Evolutionary conservation across 1,140 invertebrate species (phyloP), one percentile per base, ranked within the genome.

Genomic region (Phenacoccus solenopsis): DNA sequence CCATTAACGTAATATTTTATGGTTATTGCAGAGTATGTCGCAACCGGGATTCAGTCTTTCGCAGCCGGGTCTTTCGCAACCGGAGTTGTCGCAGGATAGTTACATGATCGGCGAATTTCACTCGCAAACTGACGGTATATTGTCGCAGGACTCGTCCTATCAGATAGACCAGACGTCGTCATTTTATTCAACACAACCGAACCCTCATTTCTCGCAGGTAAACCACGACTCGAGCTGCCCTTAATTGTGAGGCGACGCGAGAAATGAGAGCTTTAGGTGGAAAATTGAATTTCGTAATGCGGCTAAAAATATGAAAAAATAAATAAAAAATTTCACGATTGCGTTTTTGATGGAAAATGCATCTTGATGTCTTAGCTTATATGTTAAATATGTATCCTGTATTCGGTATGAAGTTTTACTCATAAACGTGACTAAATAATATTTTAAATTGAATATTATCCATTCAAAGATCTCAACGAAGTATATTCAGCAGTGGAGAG

Each of bases 61-160:
- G 0, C 85, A 86, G 71, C 82, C 83, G 0, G 87, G 87, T 16
- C 56, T 73, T 35, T 88, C 86, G 24, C 90, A 92, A 77, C 86
- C 88, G 0, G 90, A 92, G 76, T 81, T 92, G 28, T 91, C 89
- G 59, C 90, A 96, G 82, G 94, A 97, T 79, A 91, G 88, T 27
- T 89, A 90, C 75, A 84, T 90, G 49, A 85, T 85, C 71, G 90
- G 90, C 72, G 93, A 95, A 73, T 92, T 93, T 78, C 92, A 93
- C 75, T 96, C 93, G 28, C 94, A 96, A 79, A 91, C 93, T 82
- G 94, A 97, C 77, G 93, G 91, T 57, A 84, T 98, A 71, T 81
- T 98, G 73, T 97, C 94, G 3, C 94, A 98, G 81, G 94, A 98
- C 80, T 95, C 92, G 9, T 93, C 90, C 72, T 96, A 94, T 80